Evolutionary conservation across 1,140 invertebrate species (phyloP).

Genomic region (Rhyacophila brunnea): DNA sequence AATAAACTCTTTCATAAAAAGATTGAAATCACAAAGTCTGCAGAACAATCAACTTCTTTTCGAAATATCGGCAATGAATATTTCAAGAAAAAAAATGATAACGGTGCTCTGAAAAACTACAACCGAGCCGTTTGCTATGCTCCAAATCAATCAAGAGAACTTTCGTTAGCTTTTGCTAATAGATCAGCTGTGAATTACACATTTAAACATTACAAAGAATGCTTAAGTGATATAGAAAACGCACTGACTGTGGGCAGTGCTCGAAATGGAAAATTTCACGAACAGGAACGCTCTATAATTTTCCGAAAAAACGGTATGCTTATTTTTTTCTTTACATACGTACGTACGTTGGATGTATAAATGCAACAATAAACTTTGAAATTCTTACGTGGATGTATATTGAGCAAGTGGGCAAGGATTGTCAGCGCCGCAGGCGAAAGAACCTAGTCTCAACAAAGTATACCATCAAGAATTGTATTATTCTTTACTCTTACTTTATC

Average conservation of each 20-base stretch:
- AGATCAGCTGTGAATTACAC: slow-evolving; percentile 68
- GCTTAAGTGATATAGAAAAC: slow-evolving; percentile 58
- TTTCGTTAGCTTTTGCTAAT: slow-evolving; percentile 67
- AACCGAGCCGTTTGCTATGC: slow-evolving; percentile 62
- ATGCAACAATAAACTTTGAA: too few species aligned
- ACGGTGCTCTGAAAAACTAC: slow-evolving; percentile 59
- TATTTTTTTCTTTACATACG: too few species aligned
- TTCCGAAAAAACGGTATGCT: too few species aligned
- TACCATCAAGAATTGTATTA: too few species aligned
- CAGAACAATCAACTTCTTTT: neutral
- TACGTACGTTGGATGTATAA: too few species aligned
- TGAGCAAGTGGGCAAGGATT: too few species aligned
- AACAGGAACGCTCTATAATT: too few species aligned
- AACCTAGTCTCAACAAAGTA: too few species aligned
- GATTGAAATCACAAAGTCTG: slow-evolving; percentile 37
- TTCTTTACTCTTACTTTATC: too few species aligned
- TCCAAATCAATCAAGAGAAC: slow-evolving; percentile 53
- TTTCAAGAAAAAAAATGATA: slow-evolving; percentile 45
- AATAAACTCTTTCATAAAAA: slow-evolving; percentile 41
- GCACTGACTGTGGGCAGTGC: slow-evolving; percentile 51
- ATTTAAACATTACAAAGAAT: slow-evolving; percentile 60
- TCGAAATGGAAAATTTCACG: too few species aligned
- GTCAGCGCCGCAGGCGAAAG: too few species aligned
- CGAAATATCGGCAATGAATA: slow-evolving; percentile 20
- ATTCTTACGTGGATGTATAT: too few species aligned